Evolutionary conservation across 2,797 vertebrate species (phyloP).

Genomic region (Melopsittacus undulatus): DNA sequence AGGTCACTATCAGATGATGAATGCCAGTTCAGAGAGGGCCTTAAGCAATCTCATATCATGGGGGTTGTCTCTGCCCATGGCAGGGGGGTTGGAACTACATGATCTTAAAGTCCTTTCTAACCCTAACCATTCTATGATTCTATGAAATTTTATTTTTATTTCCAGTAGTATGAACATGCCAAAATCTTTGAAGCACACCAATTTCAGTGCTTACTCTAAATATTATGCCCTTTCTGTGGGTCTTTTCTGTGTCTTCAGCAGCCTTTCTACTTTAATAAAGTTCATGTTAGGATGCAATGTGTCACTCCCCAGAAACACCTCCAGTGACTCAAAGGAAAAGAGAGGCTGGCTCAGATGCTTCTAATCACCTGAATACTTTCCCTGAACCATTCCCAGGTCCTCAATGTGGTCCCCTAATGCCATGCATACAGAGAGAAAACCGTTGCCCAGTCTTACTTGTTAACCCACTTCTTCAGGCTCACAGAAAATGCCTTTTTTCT

Average conservation of each 20-base stretch:
- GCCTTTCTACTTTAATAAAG: background rate
- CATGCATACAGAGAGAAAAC: background rate
- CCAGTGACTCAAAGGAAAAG: background rate
- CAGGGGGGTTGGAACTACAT: background rate
- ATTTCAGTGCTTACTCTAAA: background rate
- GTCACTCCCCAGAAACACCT: background rate
- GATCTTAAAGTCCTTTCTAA: background rate
- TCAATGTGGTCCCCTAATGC: background rate
- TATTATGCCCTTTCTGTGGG: rapidly evolving
- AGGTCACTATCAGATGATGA: background rate
- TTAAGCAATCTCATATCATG: background rate
- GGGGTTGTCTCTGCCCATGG: background rate
- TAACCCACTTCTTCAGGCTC: background rate
- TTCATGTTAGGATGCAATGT: background rate
- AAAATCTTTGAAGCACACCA: background rate
- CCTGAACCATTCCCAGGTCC: background rate
- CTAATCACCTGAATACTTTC: background rate
- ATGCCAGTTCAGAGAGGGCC: background rate
- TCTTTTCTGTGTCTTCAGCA: background rate
- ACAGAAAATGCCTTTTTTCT: background rate
- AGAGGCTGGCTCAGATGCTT: background rate
- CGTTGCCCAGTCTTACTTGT: background rate
- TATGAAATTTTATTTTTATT: background rate
- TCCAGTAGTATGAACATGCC: background rate
- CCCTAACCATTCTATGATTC: background rate